Evolutionary conservation across 2,113 vertebrate species (phyloP).

Genomic region (Arizona elegans): DNA sequence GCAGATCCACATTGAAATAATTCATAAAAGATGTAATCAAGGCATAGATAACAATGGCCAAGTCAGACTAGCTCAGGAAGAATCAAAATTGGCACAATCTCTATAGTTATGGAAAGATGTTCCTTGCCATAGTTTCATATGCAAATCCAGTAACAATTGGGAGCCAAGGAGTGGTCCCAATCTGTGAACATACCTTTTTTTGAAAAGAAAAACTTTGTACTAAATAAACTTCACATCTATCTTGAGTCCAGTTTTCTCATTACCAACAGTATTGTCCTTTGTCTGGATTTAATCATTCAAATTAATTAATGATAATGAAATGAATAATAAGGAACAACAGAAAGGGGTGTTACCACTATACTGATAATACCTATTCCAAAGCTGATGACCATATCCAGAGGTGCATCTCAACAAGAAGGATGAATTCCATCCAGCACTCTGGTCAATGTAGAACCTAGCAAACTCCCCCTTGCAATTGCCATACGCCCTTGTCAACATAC

Average conservation of each 20-base stretch:
- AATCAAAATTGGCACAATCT: background rate
- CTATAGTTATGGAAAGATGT: background rate
- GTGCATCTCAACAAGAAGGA: background rate
- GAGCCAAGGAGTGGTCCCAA: background rate
- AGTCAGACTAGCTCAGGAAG: background rate
- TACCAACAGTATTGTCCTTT: background rate
- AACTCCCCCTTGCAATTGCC: background rate
- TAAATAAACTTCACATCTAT: background rate
- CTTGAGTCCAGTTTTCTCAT: background rate
- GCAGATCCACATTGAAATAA: background rate
- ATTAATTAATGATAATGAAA: background rate
- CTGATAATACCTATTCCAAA: background rate
- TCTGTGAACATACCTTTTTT: background rate
- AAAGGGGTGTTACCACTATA: background rate
- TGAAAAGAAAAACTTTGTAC: background rate
- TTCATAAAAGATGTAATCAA: background rate
- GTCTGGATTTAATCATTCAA: background rate
- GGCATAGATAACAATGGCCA: background rate
- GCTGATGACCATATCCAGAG: background rate
- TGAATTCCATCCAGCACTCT: background rate
- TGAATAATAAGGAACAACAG: background rate
- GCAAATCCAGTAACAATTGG: background rate
- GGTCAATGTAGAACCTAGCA: background rate
- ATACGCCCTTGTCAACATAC: background rate
- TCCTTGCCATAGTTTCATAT: background rate